Evolutionary conservation across 2,113 vertebrate genomes (phyloP).

Genomic region (Jacana jacana): DNA sequence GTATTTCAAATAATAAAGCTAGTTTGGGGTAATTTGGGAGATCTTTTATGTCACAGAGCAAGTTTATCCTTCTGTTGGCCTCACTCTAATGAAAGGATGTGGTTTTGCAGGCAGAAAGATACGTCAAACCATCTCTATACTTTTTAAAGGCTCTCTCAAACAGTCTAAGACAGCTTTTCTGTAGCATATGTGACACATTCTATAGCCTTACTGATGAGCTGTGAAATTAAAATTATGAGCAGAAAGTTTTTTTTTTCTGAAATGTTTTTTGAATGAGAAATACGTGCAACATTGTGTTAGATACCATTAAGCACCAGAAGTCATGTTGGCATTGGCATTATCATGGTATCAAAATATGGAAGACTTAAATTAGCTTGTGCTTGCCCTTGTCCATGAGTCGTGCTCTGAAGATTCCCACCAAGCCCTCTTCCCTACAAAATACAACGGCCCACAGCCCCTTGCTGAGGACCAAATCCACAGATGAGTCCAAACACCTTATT

Average conservation of each 20-base stretch:
- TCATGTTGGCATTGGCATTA: neutral
- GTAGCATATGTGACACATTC: neutral
- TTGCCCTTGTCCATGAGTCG: neutral
- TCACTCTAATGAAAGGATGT: neutral
- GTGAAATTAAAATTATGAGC: neutral
- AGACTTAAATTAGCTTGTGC: neutral
- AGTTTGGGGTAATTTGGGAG: neutral
- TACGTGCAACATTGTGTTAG: neutral
- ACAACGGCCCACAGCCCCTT: neutral
- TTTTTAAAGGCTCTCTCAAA: neutral
- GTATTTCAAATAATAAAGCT: neutral
- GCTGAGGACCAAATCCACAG: neutral
- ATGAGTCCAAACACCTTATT: neutral
- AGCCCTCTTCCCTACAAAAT: neutral
- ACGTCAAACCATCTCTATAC: neutral
- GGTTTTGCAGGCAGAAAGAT: neutral
- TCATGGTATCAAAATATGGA: neutral
- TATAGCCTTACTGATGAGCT: neutral
- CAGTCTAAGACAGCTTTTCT: neutral
- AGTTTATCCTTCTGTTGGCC: neutral
- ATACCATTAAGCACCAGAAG: neutral
- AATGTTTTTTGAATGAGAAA: neutral
- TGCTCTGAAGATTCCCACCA: neutral
- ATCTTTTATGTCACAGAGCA: neutral
- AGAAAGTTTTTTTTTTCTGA: neutral